Conservation (phyloP, 2,113 vertebrate genomes). For the Rhineura floridana region DNA sequence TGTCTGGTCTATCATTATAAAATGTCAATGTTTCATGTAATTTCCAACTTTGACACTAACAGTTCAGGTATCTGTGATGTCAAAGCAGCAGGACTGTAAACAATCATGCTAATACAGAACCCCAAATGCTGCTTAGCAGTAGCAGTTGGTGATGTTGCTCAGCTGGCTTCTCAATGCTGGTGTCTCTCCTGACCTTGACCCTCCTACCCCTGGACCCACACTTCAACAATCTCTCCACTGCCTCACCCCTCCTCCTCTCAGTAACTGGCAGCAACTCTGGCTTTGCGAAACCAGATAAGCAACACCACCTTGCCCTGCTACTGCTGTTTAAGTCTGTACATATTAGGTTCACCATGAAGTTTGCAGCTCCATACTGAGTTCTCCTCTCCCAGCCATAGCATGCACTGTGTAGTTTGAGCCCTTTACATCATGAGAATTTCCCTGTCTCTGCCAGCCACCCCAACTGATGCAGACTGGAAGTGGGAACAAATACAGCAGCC, state of each 20-base stretch:
- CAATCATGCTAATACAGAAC: neutral
- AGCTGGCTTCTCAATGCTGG: too few species aligned
- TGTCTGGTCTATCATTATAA: neutral
- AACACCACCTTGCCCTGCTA: too few species aligned
- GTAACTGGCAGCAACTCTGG: too few species aligned
- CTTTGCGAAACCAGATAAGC: too few species aligned
- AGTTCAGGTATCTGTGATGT: neutral
- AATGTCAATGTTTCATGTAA: neutral
- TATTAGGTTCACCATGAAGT: neutral
- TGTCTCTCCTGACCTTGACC: too few species aligned
- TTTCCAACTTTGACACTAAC: neutral
- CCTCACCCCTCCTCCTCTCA: neutral
- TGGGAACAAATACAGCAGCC: neutral
- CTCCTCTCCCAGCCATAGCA: neutral
- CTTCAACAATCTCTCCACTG: too few species aligned
- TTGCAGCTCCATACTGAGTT: neutral
- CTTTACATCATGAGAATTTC: neutral
- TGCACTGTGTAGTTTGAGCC: too few species aligned
- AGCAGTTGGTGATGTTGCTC: too few species aligned
- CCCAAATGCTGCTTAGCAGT: too few species aligned
- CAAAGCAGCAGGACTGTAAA: neutral
- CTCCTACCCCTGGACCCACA: too few species aligned
- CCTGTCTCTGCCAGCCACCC: neutral
- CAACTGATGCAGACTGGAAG: neutral
- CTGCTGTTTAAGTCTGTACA: neutral